Evolutionary conservation across 2,113 vertebrate genomes (phyloP), one percentile per base, ranked within the genome.

Genomic region (Apistogramma diplotaenia): DNA sequence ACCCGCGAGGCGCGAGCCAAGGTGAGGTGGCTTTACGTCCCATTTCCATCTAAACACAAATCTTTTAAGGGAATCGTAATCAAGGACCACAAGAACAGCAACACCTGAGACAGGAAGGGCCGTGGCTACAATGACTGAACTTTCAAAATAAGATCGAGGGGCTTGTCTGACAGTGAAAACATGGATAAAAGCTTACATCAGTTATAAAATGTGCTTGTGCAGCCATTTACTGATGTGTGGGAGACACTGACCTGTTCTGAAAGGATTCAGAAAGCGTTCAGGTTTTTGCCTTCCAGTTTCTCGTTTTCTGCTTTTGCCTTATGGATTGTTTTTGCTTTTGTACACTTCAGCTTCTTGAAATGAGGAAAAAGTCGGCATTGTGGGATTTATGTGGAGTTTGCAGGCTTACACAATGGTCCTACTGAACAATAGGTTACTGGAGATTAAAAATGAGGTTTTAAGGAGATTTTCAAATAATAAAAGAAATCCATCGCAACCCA

Each of bases 1-100:
- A 70, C 23, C 11, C 25, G 62, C 25, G 40, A 70, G 62, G 62
- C 62, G 23, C 27, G 62, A 49, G 62, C 62, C 9, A 70, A 99
- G 98, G 97, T 99, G 58, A 67, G 62, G 23, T 1, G 2, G 37
- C 46, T 67, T 40, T 46, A 18, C 40, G 46, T 19, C 62, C 37
- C 40, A 46, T 12, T 4, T 27, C 9, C 19, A 25, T 67, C 23
- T 67, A 46, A 67, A 67, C 23, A 46, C 37, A 46, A 46, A 5
- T 25, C 15, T 67, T 46, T 67, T 27, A 67, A 67, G 37, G 37
- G 23, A 27, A 67, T 46, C 27, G 61, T 46, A 21, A 18, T 46
- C 2, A 3, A 27, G 21, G 61, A 62, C 35, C 35, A 9, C 33
- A 35, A 35, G 8, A 35, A 40, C 37, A 40, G 37, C 37, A 40